Conservation (phyloP, 2,888 invertebrate genomes). For the Acanthosepion lycidas region DNA sequence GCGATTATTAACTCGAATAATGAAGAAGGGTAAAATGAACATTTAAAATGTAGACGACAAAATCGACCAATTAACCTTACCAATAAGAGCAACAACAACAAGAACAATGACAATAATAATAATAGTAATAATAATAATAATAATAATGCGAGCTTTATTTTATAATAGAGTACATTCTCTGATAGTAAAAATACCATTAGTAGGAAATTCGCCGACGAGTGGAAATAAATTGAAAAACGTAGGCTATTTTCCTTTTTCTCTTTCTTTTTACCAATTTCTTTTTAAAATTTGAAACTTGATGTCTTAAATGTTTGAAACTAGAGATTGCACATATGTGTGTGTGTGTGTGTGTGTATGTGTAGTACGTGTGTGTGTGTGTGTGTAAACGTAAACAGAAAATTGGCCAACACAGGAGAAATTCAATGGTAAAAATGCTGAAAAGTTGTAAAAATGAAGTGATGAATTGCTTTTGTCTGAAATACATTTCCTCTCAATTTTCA, state of each 20-base stretch:
- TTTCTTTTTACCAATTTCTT: neutral
- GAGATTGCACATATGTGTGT: neutral
- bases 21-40: neutral
- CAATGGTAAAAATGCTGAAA: constrained; percentile 7
- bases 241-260: neutral
- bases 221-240: constrained; percentile 22
- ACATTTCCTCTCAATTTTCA: neutral
- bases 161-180: neutral
- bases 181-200: neutral
- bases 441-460: neutral
- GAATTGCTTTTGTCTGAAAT: constrained; percentile 13
- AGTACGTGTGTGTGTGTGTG: too few relatives aligned
- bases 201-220: neutral
- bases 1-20: neutral
- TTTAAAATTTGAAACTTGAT: neutral
- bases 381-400: neutral
- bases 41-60: neutral
- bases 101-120: neutral
- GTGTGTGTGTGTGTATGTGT: neutral
- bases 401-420: neutral
- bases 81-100: neutral
- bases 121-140: neutral
- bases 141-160: neutral
- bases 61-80: neutral
- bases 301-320: neutral